A percentile compares a stretch with the other conserved stretches of the same genome.
Conservation (phyloP, 2,113 vertebrate species). For the Glaucidium brasilianum region DNA sequence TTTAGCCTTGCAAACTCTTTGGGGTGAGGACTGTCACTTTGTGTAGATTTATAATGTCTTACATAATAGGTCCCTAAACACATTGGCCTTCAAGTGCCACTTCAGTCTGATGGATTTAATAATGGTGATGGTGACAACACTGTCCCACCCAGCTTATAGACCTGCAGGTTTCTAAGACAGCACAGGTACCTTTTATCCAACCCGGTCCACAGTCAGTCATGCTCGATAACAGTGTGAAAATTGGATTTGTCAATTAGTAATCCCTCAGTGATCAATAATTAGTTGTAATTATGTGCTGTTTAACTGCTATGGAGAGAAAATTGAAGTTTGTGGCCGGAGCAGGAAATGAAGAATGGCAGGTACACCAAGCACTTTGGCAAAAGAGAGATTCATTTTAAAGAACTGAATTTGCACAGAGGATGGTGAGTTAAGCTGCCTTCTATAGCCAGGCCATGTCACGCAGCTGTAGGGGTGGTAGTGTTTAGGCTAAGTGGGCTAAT, state of each 20-base stretch:
- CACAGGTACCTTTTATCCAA: background rate
- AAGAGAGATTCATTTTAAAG: background rate
- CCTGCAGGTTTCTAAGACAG: background rate
- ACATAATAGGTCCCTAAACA: background rate
- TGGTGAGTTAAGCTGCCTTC: background rate
- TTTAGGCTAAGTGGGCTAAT: background rate
- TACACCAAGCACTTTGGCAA: background rate
- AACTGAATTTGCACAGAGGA: background rate
- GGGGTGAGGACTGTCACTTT: background rate
- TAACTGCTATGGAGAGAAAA: constrained; percentile 3
- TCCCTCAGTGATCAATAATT: constrained; percentile 64
- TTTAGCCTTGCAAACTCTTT: background rate
- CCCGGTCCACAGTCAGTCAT: background rate
- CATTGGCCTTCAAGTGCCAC: background rate
- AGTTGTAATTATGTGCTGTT: constrained; percentile 44
- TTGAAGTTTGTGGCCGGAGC: background rate
- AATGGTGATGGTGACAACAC: fast-evolving
- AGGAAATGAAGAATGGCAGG: constrained; percentile 42
- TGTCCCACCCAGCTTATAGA: background rate
- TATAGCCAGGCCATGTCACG: background rate
- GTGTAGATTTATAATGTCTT: background rate
- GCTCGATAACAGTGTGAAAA: constrained; percentile 35
- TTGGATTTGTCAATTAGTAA: constrained; percentile 67
- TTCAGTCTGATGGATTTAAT: background rate
- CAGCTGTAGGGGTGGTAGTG: background rate